These are phyloP conservation scores for Poeciliopsis infans DNA, from an alignment of 2,797 vertebrate species.

Conservation along the genomic window DNA sequence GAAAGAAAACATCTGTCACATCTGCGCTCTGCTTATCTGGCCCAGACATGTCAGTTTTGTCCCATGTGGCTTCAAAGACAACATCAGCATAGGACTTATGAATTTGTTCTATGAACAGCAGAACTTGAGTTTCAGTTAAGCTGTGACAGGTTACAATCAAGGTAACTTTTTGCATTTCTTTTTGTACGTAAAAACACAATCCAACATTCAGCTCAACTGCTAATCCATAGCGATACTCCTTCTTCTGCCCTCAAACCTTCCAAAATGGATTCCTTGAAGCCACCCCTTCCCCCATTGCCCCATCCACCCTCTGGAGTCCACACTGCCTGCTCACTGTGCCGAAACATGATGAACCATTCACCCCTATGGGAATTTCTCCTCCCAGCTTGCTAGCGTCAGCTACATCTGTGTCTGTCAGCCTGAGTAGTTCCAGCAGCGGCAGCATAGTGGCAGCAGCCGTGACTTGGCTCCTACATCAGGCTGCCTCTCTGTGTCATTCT, in stretches of 20 bases:
- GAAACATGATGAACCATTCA: constrained; percentile 87
- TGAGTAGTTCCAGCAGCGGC: constrained; percentile 52
- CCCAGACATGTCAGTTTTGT: constrained; percentile 58
- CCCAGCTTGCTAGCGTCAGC: constrained; percentile 77
- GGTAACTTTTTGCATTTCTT: constrained; percentile 54
- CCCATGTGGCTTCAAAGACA: constrained; percentile 57
- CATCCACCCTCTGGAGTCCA: constrained; percentile 58
- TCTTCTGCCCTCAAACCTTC: constrained; percentile 24
- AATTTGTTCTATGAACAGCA: constrained; percentile 45
- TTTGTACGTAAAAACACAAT: constrained; percentile 58
- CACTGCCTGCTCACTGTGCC: constrained; percentile 85
- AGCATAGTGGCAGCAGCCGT: constrained; percentile 45
- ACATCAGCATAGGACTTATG: constrained; percentile 56
- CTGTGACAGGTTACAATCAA: constrained; percentile 58
- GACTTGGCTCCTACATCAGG: constrained; percentile 54
- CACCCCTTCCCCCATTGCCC: constrained; percentile 6
- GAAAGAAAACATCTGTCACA: constrained; percentile 53
- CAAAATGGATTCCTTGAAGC: constrained; percentile 37
- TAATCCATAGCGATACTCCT: constrained; percentile 6
- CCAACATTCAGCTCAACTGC: constrained; percentile 25
- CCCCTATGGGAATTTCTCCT: constrained; percentile 84
- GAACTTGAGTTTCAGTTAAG: constrained; percentile 37
- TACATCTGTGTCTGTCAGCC: constrained; percentile 83
- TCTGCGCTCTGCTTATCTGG: constrained; percentile 71
- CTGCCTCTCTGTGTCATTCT: constrained; percentile 68